Conservation (phyloP, 2,797 vertebrate genomes). For the Cygnus olor region DNA sequence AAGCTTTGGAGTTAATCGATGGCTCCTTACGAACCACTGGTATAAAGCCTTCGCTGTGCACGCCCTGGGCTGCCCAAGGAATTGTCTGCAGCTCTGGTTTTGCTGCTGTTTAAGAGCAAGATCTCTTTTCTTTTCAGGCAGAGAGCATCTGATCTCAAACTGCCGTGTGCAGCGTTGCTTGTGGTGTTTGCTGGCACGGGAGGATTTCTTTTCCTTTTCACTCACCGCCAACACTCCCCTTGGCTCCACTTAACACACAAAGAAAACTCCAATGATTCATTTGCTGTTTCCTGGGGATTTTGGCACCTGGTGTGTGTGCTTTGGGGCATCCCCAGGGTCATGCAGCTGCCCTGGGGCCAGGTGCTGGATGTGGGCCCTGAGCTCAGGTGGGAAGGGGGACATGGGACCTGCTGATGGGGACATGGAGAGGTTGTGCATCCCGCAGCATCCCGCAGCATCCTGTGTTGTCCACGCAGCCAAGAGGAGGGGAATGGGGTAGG, state of each 20-base stretch:
- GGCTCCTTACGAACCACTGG: neutral
- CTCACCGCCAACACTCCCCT: rapidly evolving
- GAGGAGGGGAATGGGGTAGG: neutral
- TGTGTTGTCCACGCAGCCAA: rapidly evolving
- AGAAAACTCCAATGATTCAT: rapidly evolving
- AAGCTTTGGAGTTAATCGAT: neutral
- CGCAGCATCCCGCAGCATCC: too few relatives aligned
- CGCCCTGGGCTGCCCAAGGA: neutral
- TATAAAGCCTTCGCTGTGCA: neutral
- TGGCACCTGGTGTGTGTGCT: rapidly evolving
- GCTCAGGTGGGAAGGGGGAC: neutral
- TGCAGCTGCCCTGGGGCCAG: rapidly evolving
- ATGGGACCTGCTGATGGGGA: neutral
- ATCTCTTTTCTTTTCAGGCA: neutral
- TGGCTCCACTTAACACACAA: rapidly evolving
- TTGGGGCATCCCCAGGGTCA: neutral
- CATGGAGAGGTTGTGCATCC: neutral
- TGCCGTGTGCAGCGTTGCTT: neutral
- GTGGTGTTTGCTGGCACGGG: rapidly evolving
- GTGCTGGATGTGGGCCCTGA: neutral
- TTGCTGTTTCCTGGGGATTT: neutral
- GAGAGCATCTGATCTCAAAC: neutral
- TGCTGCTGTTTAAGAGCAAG: neutral
- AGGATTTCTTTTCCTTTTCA: neutral
- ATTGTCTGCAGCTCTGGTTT: neutral